Percentiles rank a stretch among this genome's conserved stretches.
These are phyloP conservation scores for Frankliniella fusca DNA, from an alignment of 2,888 invertebrate genomes.

Conservation along the genomic window DNA sequence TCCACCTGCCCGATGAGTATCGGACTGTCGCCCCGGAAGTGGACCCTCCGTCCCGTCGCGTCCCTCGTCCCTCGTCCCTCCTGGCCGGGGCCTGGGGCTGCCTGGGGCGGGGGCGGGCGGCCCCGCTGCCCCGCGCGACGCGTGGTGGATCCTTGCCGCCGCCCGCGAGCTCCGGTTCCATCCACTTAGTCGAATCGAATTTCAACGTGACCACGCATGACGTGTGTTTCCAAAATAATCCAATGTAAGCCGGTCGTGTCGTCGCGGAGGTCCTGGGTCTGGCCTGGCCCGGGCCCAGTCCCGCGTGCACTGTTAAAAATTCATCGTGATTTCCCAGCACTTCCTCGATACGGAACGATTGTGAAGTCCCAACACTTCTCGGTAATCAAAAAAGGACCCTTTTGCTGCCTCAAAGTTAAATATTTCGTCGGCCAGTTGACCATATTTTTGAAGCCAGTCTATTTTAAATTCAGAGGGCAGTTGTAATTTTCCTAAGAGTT, in stretches of 20 bases:
- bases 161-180: background rate
- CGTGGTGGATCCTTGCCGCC: background rate
- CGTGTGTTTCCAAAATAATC: background rate
- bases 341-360: too few species aligned
- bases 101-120: background rate
- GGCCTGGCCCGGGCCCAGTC: too few species aligned
- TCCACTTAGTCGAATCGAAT: background rate
- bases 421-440: too few species aligned
- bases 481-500: too few species aligned
- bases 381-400: too few species aligned
- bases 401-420: too few species aligned
- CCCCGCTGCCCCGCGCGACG: background rate
- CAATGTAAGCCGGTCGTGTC: background rate
- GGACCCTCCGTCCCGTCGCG: background rate
- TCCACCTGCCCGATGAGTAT: conserved; percentile 20
- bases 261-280: background rate
- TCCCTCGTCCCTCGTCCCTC: background rate
- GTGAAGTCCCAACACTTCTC: too few species aligned
- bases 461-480: too few species aligned
- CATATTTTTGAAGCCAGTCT: too few species aligned
- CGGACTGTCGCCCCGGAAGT: conserved; percentile 23
- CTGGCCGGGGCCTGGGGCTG: too few species aligned
- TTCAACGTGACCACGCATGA: background rate
- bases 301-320: too few species aligned
- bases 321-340: too few species aligned